Conservation (phyloP, 2,888 invertebrate genomes). For the Leucoma salicis region DNA sequence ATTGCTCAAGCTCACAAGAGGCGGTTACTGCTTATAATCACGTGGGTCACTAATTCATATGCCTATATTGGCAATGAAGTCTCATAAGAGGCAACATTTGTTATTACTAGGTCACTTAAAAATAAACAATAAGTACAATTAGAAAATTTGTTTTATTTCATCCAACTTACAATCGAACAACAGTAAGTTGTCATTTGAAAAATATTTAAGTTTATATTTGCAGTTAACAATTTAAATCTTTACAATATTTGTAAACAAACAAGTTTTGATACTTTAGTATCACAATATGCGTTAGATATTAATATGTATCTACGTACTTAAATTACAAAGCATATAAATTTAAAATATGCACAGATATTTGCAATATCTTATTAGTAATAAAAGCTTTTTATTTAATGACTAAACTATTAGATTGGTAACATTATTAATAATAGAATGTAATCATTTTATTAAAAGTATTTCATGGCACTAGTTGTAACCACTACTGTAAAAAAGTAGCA, state of each 20-base stretch:
- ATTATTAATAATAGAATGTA: constrained; percentile 26
- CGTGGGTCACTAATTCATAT: too few species aligned
- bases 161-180: constrained; percentile 27
- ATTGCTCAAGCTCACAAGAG: too few species aligned
- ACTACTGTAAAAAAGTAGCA: constrained; percentile 16
- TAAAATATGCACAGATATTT: constrained; percentile 40
- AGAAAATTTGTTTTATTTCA: constrained; percentile 33
- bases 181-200: constrained; percentile 15
- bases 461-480: constrained; percentile 45
- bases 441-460: constrained; percentile 13
- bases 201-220: constrained; percentile 8
- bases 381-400: constrained; percentile 37
- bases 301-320: constrained; percentile 10
- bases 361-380: constrained; percentile 36
- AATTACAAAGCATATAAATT: constrained; percentile 17
- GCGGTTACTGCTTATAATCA: too few species aligned
- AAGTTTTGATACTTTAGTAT: constrained; percentile 10
- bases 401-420: constrained; percentile 44
- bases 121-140: too few species aligned
- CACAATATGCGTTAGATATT: constrained; percentile 21
- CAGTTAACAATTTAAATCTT: neutral
- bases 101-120: too few species aligned
- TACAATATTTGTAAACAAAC: neutral
- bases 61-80: too few species aligned
- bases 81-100: too few species aligned